A percentile compares a stretch with the other conserved stretches of the same genome.
These are phyloP conservation scores for Catharus fuscescens DNA, from an alignment of 2,113 vertebrate genomes.

Conservation along the genomic window DNA sequence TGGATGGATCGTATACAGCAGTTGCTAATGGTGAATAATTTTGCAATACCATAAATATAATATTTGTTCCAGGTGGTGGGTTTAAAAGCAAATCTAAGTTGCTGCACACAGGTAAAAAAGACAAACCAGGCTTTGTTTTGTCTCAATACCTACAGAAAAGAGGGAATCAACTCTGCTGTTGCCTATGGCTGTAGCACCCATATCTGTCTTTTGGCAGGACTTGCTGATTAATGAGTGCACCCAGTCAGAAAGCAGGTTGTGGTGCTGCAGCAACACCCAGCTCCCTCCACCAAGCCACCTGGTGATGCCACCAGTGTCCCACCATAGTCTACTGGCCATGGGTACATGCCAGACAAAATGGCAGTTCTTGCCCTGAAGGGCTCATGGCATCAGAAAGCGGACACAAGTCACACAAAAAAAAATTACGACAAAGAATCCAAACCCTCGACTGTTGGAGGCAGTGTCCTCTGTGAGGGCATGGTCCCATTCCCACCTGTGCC, in stretches of 20 bases:
- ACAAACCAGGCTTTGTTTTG: background rate
- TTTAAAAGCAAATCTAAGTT: background rate
- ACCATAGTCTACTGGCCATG: fast-evolving
- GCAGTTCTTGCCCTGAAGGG: background rate
- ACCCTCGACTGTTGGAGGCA: background rate
- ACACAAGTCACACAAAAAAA: background rate
- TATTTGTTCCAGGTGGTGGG: background rate
- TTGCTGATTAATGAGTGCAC: background rate
- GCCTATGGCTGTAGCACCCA: background rate
- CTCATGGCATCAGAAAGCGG: background rate
- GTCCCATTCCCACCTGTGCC: background rate
- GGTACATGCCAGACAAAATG: fast-evolving
- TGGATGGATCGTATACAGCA: fast-evolving
- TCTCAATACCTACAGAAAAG: background rate
- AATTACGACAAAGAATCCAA: background rate
- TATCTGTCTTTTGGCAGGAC: background rate
- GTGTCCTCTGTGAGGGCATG: background rate
- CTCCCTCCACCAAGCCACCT: background rate
- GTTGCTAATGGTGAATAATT: background rate
- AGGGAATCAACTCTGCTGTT: background rate
- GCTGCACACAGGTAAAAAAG: background rate
- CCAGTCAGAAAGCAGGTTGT: background rate
- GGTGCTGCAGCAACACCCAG: background rate
- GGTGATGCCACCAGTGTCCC: background rate
- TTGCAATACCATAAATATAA: background rate